Evolutionary conservation across 2,888 invertebrate species (phyloP), one percentile per base, ranked within the genome.

Genomic region (Cephonodes hylas): DNA sequence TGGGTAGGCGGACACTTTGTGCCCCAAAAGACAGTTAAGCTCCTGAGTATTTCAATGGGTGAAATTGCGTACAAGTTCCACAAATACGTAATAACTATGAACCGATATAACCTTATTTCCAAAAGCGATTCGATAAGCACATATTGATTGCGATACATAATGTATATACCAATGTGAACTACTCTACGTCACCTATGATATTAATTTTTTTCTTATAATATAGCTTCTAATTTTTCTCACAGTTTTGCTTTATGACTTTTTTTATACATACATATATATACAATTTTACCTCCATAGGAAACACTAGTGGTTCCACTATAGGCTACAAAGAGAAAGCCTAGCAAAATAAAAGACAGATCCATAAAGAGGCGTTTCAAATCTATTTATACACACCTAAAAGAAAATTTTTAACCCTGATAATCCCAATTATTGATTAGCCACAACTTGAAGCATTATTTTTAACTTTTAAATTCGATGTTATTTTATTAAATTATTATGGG

Each of bases 191-290:
- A 76, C 84, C 86, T 84, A 86, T 90, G 90, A 90, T 91, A 91
- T 88, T 84, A 84, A 85, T 76, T 73, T 86, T 84, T 83, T 86
- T 78, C 68, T 67, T 83, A 77, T 75, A 72, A 70, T 79, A 84
- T 89, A 89, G 81, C 84, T 81, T 87, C 92, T 92, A 92, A 89
- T 85, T 79, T 89, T 79, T 92, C 84, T 92, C 92, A 92, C 92
- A 92, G 92, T 90, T 80, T 88, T 88, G 92, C 92, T 92, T 92
- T 88, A 91, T 92, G 92, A 92, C 92, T 90, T 87, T 76, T 79
- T 85, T 88, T 87, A 82, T 84, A 89, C 86, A 83, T 89, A 89
- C 85, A 87, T 74, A 85, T 85, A 85, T 80, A 78, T 76, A 75
- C 74, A 76, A 85, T 82, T 89, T 84, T 89, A 91, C 85, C 85